phyloP scores from a whole-genome alignment of 2,888 invertebrate genomes.

The Polymixis flavicincta region DNA sequence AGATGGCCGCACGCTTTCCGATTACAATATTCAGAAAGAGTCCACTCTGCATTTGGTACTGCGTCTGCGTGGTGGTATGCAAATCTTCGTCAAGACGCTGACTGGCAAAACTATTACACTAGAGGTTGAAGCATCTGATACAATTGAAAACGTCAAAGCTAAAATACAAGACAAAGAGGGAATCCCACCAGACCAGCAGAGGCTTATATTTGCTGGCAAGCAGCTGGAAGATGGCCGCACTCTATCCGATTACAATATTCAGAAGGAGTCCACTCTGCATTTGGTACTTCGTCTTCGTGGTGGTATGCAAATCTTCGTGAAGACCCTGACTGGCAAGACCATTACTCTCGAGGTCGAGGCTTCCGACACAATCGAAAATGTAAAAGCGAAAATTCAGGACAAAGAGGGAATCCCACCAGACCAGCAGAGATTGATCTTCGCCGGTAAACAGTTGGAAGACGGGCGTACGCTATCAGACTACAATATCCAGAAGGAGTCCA shows the following conservation, averaged over 20 bases:
- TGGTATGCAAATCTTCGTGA: conserved; percentile 72
- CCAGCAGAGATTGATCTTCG: conserved; percentile 70
- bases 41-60: conserved; percentile 67
- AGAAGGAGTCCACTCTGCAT: conserved; percentile 69
- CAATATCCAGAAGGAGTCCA: conserved; percentile 72
- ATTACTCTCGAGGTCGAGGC: conserved; percentile 69
- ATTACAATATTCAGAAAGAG: conserved; percentile 66
- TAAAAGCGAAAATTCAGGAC: conserved; percentile 71
- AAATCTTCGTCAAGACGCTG: conserved; percentile 70
- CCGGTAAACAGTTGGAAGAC: conserved; percentile 71
- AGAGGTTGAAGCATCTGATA: conserved; percentile 70
- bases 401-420: conserved; percentile 73
- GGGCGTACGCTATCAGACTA: conserved; percentile 69
- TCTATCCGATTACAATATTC: conserved; percentile 69
- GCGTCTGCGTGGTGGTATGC: conserved; percentile 71
- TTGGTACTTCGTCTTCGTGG: conserved; percentile 68
- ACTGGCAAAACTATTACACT: conserved; percentile 71
- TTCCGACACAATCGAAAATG: conserved; percentile 71
- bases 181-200: conserved; percentile 71
- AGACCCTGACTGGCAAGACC: conserved; percentile 69
- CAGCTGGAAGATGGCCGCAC: conserved; percentile 72
- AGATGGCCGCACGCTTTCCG: conserved; percentile 53
- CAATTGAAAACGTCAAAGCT: conserved; percentile 70
- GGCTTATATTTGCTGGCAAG: conserved; percentile 71
- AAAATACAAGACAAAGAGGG: conserved; percentile 73